Percentiles rank a stretch among this genome's conserved stretches.
Conservation (phyloP, 2,797 vertebrate species). For the Hephaestus fuliginosus region DNA sequence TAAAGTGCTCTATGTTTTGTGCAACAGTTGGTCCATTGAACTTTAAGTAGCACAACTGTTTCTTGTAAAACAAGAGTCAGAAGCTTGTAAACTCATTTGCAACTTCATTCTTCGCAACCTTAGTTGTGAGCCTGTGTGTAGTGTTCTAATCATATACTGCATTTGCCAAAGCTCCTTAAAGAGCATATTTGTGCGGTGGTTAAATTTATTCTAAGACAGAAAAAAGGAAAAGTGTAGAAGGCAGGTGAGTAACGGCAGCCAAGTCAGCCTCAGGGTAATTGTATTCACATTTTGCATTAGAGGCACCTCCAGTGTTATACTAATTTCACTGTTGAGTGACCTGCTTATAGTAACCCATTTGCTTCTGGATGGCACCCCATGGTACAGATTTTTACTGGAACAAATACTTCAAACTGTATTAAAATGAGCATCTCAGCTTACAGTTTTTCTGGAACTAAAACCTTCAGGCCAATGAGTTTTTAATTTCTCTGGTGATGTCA, state of each 20-base stretch:
- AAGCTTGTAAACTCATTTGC: slow-evolving; percentile 41
- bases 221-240: slow-evolving; percentile 27
- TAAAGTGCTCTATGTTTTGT: background rate
- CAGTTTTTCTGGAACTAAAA: slow-evolving; percentile 22
- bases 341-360: slow-evolving; percentile 70
- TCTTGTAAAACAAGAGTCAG: slow-evolving; percentile 29
- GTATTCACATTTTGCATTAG: slow-evolving; percentile 69
- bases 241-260: slow-evolving; percentile 47
- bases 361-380: slow-evolving; percentile 66
- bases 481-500: background rate
- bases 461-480: slow-evolving; percentile 10
- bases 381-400: slow-evolving; percentile 63
- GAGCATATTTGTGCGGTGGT: slow-evolving; percentile 49
- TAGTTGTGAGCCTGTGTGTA: slow-evolving; percentile 39
- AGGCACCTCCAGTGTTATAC: slow-evolving; percentile 71
- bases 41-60: background rate
- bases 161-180: slow-evolving; percentile 54
- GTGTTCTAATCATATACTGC: slow-evolving; percentile 38
- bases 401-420: slow-evolving; percentile 65
- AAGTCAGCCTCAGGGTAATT: slow-evolving; percentile 58
- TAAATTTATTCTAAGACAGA: slow-evolving; percentile 54
- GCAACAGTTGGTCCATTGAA: background rate
- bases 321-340: slow-evolving; percentile 83
- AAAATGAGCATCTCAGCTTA: slow-evolving; percentile 44
- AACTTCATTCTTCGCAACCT: slow-evolving; percentile 29